Base-by-base conservation (phyloP, 92 coral and sea anemone species). In the Blastomussa wellsi region DNA sequence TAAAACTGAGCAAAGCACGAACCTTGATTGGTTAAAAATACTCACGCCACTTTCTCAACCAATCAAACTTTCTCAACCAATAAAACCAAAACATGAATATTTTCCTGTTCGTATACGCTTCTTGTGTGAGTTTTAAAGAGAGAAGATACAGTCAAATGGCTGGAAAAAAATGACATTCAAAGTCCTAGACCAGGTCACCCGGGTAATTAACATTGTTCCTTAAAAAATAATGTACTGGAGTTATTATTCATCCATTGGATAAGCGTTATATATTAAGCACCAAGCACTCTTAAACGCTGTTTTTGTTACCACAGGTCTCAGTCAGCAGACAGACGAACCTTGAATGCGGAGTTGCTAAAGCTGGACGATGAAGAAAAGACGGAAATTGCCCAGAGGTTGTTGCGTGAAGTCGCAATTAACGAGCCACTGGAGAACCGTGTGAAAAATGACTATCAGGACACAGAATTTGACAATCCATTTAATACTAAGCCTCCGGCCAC, bases 381-480 rank as follows among this genome's bases (percentile, higher is more conserved):
- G 74, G 75, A 42, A 49, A 65, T 88, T 42, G 90, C 90, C 3
- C 78, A 88, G 78, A 78, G 68, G 64, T 65, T 88, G 83, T 12
- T 88, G 79, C 82, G 82, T 39, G 90, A 88, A 17, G 90, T 77
- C 22, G 78, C 82, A 3, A 49, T 88, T 78, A 83, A 82, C 22
- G 88, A 76, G 20, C 82, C 90, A 26, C 6, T 77, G 35, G 71
- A n/a, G 32, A 73, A 60, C 9, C 49, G 65, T n/a, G 66, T 74
- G 4, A 17, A 32, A 19, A n/a, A 59, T 31, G 0, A 53, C 24
- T 81, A 81, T 70, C 90, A 87, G 75, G 82, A 72, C 77, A 55
- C 90, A 20, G 90, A 87, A 41, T 87, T 87, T 49, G 90, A 87
- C 16, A 87, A 87, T 51, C 90, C 90, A 6, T 87, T 87, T 72